These are phyloP conservation scores for Melanocharis versteri DNA, from an alignment of 2,113 vertebrate species.

Conservation along the genomic window DNA sequence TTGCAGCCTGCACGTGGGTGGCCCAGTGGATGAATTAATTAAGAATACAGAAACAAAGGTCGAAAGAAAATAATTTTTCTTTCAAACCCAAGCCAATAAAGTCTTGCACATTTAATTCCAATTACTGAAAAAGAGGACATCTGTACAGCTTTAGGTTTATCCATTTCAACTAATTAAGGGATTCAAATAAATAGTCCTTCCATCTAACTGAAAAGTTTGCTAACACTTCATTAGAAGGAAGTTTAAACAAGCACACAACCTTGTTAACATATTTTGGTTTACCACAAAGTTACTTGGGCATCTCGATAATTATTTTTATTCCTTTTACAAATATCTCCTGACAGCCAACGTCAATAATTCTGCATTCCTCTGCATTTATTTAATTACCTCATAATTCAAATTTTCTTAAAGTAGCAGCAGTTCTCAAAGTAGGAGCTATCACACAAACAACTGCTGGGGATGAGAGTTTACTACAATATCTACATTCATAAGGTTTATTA, in stretches of 20 bases:
- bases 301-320: constrained; percentile 58
- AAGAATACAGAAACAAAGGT: constrained; percentile 70
- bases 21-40: constrained; percentile 67
- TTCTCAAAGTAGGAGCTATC: not conserved
- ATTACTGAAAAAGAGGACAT: constrained; percentile 61
- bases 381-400: constrained; percentile 7
- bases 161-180: constrained; percentile 68
- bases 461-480: not conserved
- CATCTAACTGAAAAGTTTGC: constrained; percentile 64
- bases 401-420: not conserved
- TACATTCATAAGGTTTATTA: not conserved
- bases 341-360: constrained; percentile 51
- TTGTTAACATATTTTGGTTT: constrained; percentile 72
- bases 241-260: constrained; percentile 71
- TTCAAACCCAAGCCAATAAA: constrained; percentile 69
- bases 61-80: constrained; percentile 72
- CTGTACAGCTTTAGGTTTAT: constrained; percentile 59
- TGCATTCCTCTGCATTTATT: constrained; percentile 35
- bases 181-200: constrained; percentile 70
- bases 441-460: not conserved
- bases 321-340: constrained; percentile 54
- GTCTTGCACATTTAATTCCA: constrained; percentile 64
- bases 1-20: constrained; percentile 67
- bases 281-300: constrained; percentile 60
- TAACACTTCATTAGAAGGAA: constrained; percentile 76